A percentile compares a stretch with the other conserved stretches of the same genome.
phyloP scores from a whole-genome alignment of 2,797 vertebrate genomes.

The Stomatorhinus walkeri region DNA sequence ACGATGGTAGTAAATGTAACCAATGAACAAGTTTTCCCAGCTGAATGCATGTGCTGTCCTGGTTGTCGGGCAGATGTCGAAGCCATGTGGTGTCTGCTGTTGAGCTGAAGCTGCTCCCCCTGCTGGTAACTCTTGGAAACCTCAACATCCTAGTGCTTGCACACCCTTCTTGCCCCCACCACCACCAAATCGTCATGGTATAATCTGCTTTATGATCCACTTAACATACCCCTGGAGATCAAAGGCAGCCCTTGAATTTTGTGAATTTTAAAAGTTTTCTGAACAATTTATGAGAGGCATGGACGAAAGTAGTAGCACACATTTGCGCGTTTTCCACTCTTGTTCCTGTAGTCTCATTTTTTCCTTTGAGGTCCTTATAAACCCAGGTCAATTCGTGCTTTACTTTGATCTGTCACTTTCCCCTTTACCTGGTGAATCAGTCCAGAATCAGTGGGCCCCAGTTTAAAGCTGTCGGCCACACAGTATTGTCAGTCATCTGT shows the following conservation, averaged over 20 bases:
- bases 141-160: neutral
- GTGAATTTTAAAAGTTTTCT: slow-evolving; percentile 2
- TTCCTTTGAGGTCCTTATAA: neutral
- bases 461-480: neutral
- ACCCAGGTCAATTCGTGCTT: neutral
- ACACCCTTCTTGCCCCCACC: neutral
- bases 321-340: neutral
- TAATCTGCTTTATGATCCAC: neutral
- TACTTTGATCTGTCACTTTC: neutral
- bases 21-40: neutral
- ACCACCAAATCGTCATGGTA: neutral
- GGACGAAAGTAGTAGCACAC: neutral
- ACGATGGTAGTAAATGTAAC: neutral
- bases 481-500: neutral
- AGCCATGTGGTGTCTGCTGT: neutral
- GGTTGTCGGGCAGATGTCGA: neutral
- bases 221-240: neutral
- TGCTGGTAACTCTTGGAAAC: slow-evolving; percentile 5
- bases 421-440: neutral
- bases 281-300: neutral
- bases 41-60: neutral
- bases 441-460: neutral
- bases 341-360: neutral
- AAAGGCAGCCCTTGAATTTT: neutral
- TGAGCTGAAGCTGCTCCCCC: neutral